Evolutionary conservation across 2,797 vertebrate species (phyloP).

Genomic region (Aplochiton taeniatus): DNA sequence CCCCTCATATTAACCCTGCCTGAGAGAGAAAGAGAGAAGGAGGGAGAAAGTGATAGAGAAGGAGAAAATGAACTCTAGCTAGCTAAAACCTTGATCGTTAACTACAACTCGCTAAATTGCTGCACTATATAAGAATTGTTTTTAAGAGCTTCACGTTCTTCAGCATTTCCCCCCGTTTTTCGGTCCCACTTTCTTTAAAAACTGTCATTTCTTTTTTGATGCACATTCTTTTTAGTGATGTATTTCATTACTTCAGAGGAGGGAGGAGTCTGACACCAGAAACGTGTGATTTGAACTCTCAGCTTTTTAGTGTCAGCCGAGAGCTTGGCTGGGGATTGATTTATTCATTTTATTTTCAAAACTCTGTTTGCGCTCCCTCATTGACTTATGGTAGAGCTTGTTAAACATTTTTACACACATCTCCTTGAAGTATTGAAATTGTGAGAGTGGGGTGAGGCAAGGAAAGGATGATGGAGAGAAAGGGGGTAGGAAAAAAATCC

Average conservation of each 20-base stretch:
- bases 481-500: background rate
- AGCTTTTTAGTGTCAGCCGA: conserved; percentile 33
- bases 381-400: conserved; percentile 26
- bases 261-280: conserved; percentile 5
- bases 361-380: conserved; percentile 17
- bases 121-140: background rate
- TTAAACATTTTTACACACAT: conserved; percentile 38
- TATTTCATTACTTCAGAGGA: conserved; percentile 6
- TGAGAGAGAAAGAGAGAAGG: conserved; percentile 32
- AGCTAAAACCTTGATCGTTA: conserved; percentile 15
- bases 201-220: background rate
- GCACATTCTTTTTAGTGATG: conserved; percentile 2
- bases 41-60: conserved; percentile 21
- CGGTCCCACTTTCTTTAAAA: background rate
- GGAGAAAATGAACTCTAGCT: conserved; percentile 21
- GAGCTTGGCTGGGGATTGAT: conserved; percentile 31
- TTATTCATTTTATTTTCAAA: conserved; percentile 51
- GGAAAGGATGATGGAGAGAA: conserved; percentile 8
- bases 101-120: conserved; percentile 15
- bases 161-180: background rate
- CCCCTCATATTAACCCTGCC: conserved; percentile 51
- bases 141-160: background rate
- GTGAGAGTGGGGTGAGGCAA: conserved; percentile 31
- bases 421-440: conserved; percentile 50
- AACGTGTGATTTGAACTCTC: conserved; percentile 25